Evolutionary conservation across 2,113 vertebrate species (phyloP).

Genomic region (Burhinus bistriatus): DNA sequence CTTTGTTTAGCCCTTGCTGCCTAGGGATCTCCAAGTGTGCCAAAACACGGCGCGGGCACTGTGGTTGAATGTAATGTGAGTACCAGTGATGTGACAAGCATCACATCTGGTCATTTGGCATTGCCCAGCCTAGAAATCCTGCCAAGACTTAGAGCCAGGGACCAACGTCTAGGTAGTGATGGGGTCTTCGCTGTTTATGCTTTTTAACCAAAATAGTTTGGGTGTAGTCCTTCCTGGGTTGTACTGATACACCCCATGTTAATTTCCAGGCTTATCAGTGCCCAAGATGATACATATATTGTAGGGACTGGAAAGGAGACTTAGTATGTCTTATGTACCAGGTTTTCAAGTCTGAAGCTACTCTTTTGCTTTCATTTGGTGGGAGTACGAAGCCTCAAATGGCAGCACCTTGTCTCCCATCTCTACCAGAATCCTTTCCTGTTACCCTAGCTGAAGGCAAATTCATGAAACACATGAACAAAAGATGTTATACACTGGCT

Average conservation of each 20-base stretch:
- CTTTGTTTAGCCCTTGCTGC: neutral
- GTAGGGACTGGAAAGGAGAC: neutral
- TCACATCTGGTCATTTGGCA: neutral
- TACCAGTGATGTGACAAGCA: neutral
- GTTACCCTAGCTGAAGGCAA: neutral
- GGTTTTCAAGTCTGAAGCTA: neutral
- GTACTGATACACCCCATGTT: neutral
- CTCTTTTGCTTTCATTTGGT: neutral
- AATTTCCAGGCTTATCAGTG: neutral
- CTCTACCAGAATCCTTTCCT: neutral
- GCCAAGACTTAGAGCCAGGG: neutral
- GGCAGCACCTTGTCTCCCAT: neutral
- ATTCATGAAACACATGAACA: accelerated
- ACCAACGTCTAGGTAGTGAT: neutral
- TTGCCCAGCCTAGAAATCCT: neutral
- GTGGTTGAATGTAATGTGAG: neutral
- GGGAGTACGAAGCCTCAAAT: neutral
- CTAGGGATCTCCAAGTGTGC: neutral
- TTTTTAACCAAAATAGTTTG: neutral
- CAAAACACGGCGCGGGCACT: accelerated
- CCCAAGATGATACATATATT: neutral
- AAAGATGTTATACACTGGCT: neutral
- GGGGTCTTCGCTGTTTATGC: neutral
- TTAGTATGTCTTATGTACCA: neutral
- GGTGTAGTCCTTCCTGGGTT: neutral